These are phyloP conservation scores for Himalopsyche anomala DNA, from an alignment of 2,888 invertebrate genomes.

Conservation along the genomic window DNA sequence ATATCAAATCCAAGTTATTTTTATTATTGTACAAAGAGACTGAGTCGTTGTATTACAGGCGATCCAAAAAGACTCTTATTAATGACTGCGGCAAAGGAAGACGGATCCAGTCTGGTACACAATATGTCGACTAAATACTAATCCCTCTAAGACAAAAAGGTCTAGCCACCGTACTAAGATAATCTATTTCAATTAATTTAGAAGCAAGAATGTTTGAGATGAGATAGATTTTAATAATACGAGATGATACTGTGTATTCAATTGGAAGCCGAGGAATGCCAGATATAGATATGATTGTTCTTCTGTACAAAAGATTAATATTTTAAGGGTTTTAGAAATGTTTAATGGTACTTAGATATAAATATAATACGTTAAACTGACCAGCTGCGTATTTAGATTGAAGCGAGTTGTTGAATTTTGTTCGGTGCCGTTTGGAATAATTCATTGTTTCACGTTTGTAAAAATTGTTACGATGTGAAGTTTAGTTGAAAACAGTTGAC, in stretches of 20 bases:
- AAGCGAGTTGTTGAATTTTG: too few species aligned
- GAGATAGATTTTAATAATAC: slow-evolving; percentile 31
- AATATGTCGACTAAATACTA: slow-evolving; percentile 40
- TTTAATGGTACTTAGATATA: too few species aligned
- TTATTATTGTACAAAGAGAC: not conserved
- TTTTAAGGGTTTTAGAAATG: too few species aligned
- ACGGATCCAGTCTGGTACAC: slow-evolving; percentile 24
- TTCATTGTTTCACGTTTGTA: too few species aligned
- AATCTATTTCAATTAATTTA: slow-evolving; percentile 43
- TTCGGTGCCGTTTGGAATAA: too few species aligned
- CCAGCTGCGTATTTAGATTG: too few species aligned
- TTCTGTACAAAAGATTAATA: too few species aligned
- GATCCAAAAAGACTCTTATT: slow-evolving; percentile 34
- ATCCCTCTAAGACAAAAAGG: slow-evolving; percentile 39
- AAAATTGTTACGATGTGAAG: too few species aligned
- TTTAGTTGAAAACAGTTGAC: too few species aligned
- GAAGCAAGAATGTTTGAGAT: slow-evolving; percentile 35
- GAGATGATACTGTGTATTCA: slow-evolving; percentile 13
- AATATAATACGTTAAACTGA: too few species aligned
- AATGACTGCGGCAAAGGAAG: slow-evolving; percentile 40
- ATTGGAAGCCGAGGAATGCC: not conserved
- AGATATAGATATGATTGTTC: slow-evolving; percentile 1
- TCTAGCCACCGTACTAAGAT: slow-evolving; percentile 37
- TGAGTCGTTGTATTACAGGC: not conserved
- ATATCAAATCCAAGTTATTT: not conserved